Conservation (phyloP, 37 sponge, comb jelly and placozoan genomes). For the Oscarella lobularis region DNA sequence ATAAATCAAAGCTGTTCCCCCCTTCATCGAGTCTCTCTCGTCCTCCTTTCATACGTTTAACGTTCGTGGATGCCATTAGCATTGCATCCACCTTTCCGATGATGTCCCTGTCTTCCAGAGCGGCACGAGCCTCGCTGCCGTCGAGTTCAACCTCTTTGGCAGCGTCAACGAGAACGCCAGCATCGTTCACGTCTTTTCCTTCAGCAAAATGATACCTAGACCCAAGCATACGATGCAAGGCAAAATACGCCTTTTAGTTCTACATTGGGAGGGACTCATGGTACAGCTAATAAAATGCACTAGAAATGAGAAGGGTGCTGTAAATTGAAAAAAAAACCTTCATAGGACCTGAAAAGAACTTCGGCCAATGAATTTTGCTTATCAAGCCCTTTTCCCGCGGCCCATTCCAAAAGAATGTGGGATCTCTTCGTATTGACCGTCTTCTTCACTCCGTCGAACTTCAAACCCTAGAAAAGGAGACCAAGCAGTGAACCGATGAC, state of each 20-base stretch:
- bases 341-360: neutral
- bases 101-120: neutral
- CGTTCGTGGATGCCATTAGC: neutral
- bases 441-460: neutral
- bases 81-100: neutral
- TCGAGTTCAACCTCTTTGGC: neutral
- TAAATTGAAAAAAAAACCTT: no score
- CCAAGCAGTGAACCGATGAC: neutral
- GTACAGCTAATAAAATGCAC: no score
- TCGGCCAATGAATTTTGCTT: neutral
- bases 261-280: no score
- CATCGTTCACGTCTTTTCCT: neutral
- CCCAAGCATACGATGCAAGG: no score
- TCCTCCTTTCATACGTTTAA: neutral
- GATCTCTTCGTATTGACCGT: neutral
- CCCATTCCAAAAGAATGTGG: neutral
- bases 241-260: no score
- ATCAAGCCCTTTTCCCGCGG: neutral
- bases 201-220: constrained; percentile 1
- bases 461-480: neutral
- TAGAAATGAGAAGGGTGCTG: no score
- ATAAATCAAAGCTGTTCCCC: neutral
- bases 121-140: neutral
- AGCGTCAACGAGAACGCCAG: neutral
- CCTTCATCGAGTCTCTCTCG: neutral